Base-by-base conservation (phyloP, 1,140 invertebrate species). In the Pectinophora gossypiella region DNA sequence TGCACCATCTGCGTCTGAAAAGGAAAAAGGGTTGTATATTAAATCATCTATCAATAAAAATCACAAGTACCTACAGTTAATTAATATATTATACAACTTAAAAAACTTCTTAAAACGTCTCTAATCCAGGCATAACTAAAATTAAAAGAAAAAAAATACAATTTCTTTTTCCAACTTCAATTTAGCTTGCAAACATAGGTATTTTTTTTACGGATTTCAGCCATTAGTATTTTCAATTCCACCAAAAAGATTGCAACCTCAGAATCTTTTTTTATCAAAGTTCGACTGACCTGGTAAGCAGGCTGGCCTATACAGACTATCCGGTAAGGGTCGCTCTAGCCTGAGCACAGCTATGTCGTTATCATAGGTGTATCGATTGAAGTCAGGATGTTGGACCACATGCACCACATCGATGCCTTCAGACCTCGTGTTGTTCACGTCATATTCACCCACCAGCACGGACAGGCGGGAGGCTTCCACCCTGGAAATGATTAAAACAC, bases 281-380 rank as follows among this genome's bases (percentile, higher is more conserved):
- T n/a, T n/a, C n/a, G n/a, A n/a, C 65, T 58, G 76, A 75, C 89
- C 81, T 0, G 94, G 94, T 40, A 96, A 77, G 64, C 95, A 96
- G 9, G 93, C 91, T 1, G 94, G 93, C 64, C 91, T 88, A 13
- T 94, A 84, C 3, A 89, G 68, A 10, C 84, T 80, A 38, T 90
- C 90, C 4, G 90, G 79, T 0, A 95, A 87, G 0, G 92, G 89
- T n/a, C 88, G 66, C 53, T 92, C 89, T 32, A 97, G 85, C 46
- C 92, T 90, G 15, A 96, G 79, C 0, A 96, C 79, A 0, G 94
- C 95, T 49, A 96, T 95, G 64, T 97, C 95, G 67, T 96, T 94
- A 72, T 95, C 92, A 60, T 92, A 94, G 1, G 90, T 94, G 15
- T 88, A 88, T 0, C 89, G 72, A 73, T 94, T 91, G 76, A 93